These are phyloP conservation scores for Tetheella fluctuosa DNA, from an alignment of 2,888 invertebrate genomes.

Conservation along the genomic window DNA sequence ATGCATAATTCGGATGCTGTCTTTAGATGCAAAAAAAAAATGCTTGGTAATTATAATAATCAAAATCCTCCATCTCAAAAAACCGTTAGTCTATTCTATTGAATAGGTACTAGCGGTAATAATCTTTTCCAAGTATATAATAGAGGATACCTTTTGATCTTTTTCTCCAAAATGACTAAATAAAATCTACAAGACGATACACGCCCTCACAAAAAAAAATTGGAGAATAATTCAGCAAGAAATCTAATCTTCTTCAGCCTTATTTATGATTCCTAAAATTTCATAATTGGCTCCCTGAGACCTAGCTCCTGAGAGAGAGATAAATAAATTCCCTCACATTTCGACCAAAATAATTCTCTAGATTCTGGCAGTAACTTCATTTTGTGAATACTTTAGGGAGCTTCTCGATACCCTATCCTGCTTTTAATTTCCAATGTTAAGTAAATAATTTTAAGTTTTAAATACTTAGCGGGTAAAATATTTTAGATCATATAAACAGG, in stretches of 20 bases:
- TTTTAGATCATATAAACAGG: too few species aligned
- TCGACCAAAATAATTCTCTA: background rate
- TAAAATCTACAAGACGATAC: background rate
- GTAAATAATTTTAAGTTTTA: background rate
- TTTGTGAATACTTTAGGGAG: slow-evolving; percentile 1
- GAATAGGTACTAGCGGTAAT: background rate
- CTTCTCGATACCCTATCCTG: background rate
- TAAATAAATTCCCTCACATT: background rate
- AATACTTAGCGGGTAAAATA: too few species aligned
- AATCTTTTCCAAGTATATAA: background rate
- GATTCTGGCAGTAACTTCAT: background rate
- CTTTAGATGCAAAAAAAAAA: too few species aligned
- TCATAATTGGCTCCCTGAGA: background rate
- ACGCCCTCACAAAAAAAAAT: background rate
- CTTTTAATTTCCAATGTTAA: background rate
- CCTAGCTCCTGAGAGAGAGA: too few species aligned
- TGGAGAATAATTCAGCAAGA: background rate
- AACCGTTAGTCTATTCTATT: too few species aligned
- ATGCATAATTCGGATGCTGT: too few species aligned
- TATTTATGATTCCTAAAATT: background rate
- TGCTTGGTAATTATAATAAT: too few species aligned
- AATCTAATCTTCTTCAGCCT: background rate
- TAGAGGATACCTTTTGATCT: background rate
- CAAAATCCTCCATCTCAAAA: too few species aligned
- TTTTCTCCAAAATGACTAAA: background rate